Evolutionary conservation across 2,113 vertebrate species (phyloP).

Genomic region (Bostrychus sinensis): DNA sequence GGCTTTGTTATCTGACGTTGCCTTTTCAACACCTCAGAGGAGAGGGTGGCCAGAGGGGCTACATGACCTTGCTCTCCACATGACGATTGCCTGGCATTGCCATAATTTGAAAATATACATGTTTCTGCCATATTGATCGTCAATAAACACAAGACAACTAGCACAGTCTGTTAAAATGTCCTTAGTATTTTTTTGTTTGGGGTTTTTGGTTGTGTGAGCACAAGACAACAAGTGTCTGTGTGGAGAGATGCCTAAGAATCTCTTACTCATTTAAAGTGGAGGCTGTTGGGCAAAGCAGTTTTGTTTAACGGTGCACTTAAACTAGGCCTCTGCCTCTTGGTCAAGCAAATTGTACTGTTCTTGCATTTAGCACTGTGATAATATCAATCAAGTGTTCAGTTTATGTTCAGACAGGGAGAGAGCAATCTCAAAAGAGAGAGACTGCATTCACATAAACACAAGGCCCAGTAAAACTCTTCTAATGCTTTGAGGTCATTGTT

Average conservation of each 20-base stretch:
- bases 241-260: conserved; percentile 72
- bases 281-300: conserved; percentile 52
- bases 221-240: conserved; percentile 32
- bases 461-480: neutral
- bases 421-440: conserved; percentile 3
- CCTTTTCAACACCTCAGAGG: conserved; percentile 81
- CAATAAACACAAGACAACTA: conserved; percentile 34
- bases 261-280: conserved; percentile 76
- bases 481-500: neutral
- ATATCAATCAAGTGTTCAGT: conserved; percentile 65
- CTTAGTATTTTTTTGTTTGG: conserved; percentile 18
- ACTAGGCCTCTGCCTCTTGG: conserved; percentile 55
- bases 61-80: conserved; percentile 79
- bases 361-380: conserved; percentile 62
- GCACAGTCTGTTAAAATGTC: neutral
- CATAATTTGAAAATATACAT: conserved; percentile 20
- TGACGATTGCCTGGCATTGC: conserved; percentile 35
- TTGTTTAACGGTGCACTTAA: conserved; percentile 61
- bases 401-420: conserved; percentile 49
- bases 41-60: conserved; percentile 69
- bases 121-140: conserved; percentile 10
- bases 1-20: conserved; percentile 79
- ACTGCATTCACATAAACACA: conserved; percentile 5
- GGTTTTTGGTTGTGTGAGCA: conserved; percentile 16
- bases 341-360: conserved; percentile 75